These are phyloP conservation scores for Podocnemis expansa DNA, from an alignment of 2,113 vertebrate species.

Conservation along the genomic window DNA sequence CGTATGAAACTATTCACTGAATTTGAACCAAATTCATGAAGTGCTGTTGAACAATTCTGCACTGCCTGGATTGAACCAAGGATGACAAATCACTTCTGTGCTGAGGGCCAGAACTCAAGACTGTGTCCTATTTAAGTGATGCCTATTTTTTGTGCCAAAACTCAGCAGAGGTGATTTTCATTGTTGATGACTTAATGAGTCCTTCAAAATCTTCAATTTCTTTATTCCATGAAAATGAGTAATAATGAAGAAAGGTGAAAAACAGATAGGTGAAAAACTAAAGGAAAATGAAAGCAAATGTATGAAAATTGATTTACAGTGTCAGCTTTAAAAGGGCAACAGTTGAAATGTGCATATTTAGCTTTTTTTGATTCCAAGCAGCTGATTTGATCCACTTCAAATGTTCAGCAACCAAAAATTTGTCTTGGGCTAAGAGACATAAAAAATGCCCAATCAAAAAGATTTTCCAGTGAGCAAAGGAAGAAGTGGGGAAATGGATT, in stretches of 20 bases:
- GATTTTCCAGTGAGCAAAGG: not conserved
- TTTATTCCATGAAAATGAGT: not conserved
- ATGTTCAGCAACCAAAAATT: not conserved
- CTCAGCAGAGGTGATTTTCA: not conserved
- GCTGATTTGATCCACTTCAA: not conserved
- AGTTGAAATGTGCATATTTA: fast-evolving
- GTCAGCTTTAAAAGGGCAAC: not conserved
- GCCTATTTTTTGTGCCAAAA: not conserved
- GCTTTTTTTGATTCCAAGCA: not conserved
- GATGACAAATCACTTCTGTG: too few species aligned
- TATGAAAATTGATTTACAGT: not conserved
- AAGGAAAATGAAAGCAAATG: not conserved
- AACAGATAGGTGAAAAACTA: not conserved
- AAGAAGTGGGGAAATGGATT: not conserved
- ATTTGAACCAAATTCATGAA: too few species aligned
- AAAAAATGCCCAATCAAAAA: fast-evolving
- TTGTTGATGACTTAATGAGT: not conserved
- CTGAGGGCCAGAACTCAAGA: not conserved
- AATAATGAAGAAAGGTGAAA: not conserved
- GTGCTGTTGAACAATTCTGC: too few species aligned
- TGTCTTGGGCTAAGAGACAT: not conserved
- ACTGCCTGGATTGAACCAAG: too few species aligned
- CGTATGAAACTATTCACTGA: too few species aligned
- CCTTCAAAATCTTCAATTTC: not conserved
- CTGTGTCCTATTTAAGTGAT: not conserved